A percentile compares a stretch with the other conserved stretches of the same genome.
phyloP scores from a whole-genome alignment of 37 sponge, comb jelly and placozoan species.

The Theonella swinhoei region DNA sequence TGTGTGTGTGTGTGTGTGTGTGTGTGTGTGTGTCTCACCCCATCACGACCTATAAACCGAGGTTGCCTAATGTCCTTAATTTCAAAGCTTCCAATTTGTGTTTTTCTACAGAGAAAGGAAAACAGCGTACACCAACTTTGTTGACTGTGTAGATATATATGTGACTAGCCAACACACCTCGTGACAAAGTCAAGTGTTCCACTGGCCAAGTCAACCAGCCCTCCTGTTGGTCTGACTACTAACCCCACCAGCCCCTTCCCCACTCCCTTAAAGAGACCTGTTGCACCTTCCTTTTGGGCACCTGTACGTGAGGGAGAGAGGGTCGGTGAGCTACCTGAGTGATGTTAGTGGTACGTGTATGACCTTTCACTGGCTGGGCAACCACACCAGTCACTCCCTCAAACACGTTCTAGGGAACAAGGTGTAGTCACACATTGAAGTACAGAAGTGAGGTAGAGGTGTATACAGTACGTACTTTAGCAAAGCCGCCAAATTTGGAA shows the following conservation, averaged over 20 bases:
- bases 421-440: background rate
- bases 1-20: background rate
- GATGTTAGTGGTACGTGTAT: background rate
- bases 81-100: constrained; percentile 62
- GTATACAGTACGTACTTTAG: constrained; percentile 63
- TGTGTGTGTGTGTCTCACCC: too few species aligned
- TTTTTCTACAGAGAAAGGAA: constrained; percentile 49
- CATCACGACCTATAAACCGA: constrained; percentile 69
- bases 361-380: constrained; percentile 85
- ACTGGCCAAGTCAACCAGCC: constrained; percentile 83
- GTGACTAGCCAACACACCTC: background rate
- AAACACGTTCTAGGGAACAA: constrained; percentile 57
- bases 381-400: constrained; percentile 84
- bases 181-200: constrained; percentile 68
- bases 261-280: constrained; percentile 82
- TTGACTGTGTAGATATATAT: background rate
- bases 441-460: too few species aligned
- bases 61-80: constrained; percentile 64
- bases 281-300: constrained; percentile 80
- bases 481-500: constrained; percentile 62
- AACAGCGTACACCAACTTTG: background rate
- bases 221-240: constrained; percentile 78
- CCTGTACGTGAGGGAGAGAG: too few species aligned
- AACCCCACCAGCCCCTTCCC: constrained; percentile 82
- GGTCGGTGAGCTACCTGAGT: background rate